Conservation (phyloP, 2,888 invertebrate genomes). For the Drosophila emarginata region DNA sequence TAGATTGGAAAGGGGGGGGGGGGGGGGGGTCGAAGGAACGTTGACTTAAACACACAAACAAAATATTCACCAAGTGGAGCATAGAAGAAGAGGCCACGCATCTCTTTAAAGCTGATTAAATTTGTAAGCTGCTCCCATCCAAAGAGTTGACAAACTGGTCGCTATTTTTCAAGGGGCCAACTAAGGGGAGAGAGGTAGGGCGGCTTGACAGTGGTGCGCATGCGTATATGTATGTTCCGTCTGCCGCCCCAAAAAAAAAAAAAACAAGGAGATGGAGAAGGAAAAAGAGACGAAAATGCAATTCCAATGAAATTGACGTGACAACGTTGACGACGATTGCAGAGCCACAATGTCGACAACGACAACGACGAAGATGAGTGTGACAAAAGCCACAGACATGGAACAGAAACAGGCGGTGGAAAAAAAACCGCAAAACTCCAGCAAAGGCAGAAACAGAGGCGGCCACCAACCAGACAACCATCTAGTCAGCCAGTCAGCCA, state of each 20-base stretch:
- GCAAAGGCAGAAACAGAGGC: conserved; percentile 19
- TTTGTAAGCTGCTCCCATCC: conserved; percentile 67
- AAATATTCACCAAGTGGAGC: conserved; percentile 51
- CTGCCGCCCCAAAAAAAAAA: conserved; percentile 29
- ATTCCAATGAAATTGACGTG: conserved; percentile 72
- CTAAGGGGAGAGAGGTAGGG: conserved; percentile 8
- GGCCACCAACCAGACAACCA: conserved; percentile 6
- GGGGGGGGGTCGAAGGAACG: too few species aligned
- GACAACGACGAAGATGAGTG: conserved; percentile 70
- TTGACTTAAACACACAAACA: conserved; percentile 7
- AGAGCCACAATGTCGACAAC: background rate
- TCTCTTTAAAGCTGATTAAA: conserved; percentile 74
- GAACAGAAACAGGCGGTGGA: conserved; percentile 40
- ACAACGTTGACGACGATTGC: conserved; percentile 47
- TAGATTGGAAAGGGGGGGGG: background rate
- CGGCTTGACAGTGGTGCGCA: conserved; percentile 50
- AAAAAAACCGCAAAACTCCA: conserved; percentile 53
- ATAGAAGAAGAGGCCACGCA: conserved; percentile 13
- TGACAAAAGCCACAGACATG: conserved; percentile 62
- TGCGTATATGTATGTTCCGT: conserved; percentile 50
- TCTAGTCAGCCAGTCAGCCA: background rate
- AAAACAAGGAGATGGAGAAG: background rate
- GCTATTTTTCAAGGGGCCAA: conserved; percentile 8
- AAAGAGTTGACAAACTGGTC: conserved; percentile 73
- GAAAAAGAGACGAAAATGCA: conserved; percentile 54